Evolutionary conservation across 2,113 vertebrate genomes (phyloP), one percentile per base, ranked within the genome.

Genomic region (Scophthalmus maximus): DNA sequence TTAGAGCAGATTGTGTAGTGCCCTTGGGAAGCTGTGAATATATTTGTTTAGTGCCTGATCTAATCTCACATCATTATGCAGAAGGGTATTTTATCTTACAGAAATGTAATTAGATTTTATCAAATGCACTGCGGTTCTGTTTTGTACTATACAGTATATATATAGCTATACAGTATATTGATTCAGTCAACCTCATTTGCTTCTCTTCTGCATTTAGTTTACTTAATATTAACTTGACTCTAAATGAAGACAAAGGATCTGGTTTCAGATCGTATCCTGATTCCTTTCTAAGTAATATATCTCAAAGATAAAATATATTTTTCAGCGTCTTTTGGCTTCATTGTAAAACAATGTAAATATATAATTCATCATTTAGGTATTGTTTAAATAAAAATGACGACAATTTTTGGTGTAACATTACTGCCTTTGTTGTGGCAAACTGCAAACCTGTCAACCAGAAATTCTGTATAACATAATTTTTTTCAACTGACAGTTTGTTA

Each of bases 41-140:
- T 87, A 84, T 91, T 89, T 86, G 66, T 84, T 85, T 80, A 81
- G 72, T 76, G 79, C 51, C 64, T 82, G 79, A 89, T 91, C 83
- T 90, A 83, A 90, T 92, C 86, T 87, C 51, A 57, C 67, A 70
- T 83, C 67, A 85, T 82, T 87, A 87, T 81, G 67, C 78, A 79
- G 61, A 84, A 27, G n/a, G 62, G 40, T 79, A 69, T 85, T 83
- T 67, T 64, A 66, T 83, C 63, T 77, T 80, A 79, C 73, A 64
- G 44, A 73, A 76, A 32, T 73, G 27, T 82, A 84, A 85, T 90
- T 82, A 57, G 58, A 75, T 72, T 66, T 57, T 72, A 83, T 84
- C 60, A 76, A 78, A 80, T 74, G 32, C 6, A 58, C 46, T 61
- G 70, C 47, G 58, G 47, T 55, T 68, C 26, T 60, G 23, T 65